phyloP scores from a whole-genome alignment of 2,797 vertebrate genomes.

The Parauchenoglanis ngamensis region DNA sequence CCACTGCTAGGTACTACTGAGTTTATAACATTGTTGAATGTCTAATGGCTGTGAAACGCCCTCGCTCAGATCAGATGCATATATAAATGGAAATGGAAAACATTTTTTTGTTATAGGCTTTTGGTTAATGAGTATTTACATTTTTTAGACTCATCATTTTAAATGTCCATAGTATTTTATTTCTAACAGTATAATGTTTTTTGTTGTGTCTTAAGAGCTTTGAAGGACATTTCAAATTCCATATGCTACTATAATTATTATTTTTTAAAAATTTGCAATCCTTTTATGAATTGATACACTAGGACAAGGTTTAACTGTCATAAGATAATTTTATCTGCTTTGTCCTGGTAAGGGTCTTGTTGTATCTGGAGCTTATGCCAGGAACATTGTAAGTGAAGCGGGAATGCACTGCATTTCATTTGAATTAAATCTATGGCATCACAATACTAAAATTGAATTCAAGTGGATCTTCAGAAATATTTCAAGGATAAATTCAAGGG shows the following conservation, averaged over 20 bases:
- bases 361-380: too few species aligned
- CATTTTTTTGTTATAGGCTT: neutral
- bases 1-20: neutral
- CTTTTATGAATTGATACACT: too few species aligned
- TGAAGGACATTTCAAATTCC: neutral
- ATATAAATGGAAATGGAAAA: too few species aligned
- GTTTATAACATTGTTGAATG: neutral
- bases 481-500: neutral
- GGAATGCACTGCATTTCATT: neutral
- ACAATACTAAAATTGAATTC: neutral
- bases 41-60: too few species aligned
- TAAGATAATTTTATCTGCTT: too few species aligned
- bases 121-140: neutral
- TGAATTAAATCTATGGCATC: neutral
- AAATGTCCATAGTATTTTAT: neutral
- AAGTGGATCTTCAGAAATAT: neutral
- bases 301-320: too few species aligned
- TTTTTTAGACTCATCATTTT: neutral
- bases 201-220: neutral
- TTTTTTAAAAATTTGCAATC: too few species aligned
- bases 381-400: too few species aligned
- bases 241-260: neutral
- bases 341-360: too few species aligned
- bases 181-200: neutral
- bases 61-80: too few species aligned